phyloP scores from a whole-genome alignment of 2,888 invertebrate genomes.

The Lochmaea capreae region DNA sequence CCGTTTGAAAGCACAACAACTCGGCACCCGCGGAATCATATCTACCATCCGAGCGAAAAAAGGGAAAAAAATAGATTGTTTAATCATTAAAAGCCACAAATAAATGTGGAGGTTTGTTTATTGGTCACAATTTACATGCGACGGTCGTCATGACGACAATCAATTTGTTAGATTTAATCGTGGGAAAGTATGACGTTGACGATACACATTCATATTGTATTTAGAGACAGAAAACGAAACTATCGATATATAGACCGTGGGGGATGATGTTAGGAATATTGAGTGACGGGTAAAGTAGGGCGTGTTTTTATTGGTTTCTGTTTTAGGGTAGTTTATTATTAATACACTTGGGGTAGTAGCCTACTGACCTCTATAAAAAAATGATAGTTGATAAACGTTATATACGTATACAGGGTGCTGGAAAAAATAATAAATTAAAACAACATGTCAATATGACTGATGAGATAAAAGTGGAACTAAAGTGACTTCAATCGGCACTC shows the following conservation, averaged over 20 bases:
- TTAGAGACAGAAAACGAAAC: not conserved
- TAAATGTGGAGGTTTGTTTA: conserved; percentile 58
- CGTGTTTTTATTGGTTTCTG: conserved; percentile 8
- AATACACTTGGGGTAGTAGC: not conserved
- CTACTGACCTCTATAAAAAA: not conserved
- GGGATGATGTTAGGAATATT: not conserved
- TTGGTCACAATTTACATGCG: conserved; percentile 56
- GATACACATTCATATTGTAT: conserved; percentile 12
- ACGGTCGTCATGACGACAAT: conserved; percentile 56
- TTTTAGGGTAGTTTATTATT: not conserved
- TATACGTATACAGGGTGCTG: too few relatives aligned
- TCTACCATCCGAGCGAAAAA: too few relatives aligned
- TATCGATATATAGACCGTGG: not conserved
- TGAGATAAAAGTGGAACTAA: too few relatives aligned
- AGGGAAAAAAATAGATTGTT: conserved; percentile 44
- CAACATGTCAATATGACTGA: too few relatives aligned
- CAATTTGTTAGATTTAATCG: conserved; percentile 46
- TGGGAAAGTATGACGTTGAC: conserved; percentile 20
- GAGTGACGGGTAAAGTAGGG: conserved; percentile 6
- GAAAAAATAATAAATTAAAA: too few relatives aligned
- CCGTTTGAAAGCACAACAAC: too few relatives aligned
- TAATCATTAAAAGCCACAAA: conserved; percentile 54
- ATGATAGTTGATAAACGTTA: too few relatives aligned
- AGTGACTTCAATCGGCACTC: too few relatives aligned
- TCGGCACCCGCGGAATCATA: too few relatives aligned